Evolutionary conservation across 2,797 vertebrate species (phyloP).

Genomic region (Neosilurus mollespiculum): DNA sequence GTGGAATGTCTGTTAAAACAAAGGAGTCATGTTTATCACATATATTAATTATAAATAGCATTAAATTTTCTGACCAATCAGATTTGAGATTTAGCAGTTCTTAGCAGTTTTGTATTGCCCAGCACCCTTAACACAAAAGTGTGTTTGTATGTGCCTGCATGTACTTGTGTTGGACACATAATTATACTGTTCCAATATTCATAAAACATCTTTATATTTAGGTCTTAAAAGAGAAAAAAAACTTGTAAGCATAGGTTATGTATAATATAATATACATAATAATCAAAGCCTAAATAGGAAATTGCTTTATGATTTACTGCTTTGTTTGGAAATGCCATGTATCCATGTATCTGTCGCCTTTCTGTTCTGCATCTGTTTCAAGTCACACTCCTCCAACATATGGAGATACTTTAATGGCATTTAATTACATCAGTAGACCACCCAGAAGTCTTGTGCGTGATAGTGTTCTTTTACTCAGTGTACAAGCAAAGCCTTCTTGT

Average conservation of each 20-base stretch:
- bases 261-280: too few relatives aligned
- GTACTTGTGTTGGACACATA: neutral
- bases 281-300: neutral
- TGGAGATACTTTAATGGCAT: constrained; percentile 59
- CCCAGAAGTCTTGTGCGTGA: constrained; percentile 70
- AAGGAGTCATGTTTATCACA: neutral
- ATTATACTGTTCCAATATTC: neutral
- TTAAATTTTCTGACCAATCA: neutral
- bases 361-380: constrained; percentile 66
- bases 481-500: constrained; percentile 36
- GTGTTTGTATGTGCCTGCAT: neutral
- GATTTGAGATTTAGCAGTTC: neutral
- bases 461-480: constrained; percentile 43
- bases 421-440: constrained; percentile 73
- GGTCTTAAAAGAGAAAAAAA: neutral
- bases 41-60: neutral
- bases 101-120: neutral
- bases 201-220: neutral
- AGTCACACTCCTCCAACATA: constrained; percentile 61
- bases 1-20: neutral
- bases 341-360: constrained; percentile 46
- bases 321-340: constrained; percentile 41
- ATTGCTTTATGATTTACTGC: neutral
- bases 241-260: too few relatives aligned
- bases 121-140: neutral